These are phyloP conservation scores for Rhynchonycteris naso DNA, from an alignment of 2,797 vertebrate species.

Conservation along the genomic window DNA sequence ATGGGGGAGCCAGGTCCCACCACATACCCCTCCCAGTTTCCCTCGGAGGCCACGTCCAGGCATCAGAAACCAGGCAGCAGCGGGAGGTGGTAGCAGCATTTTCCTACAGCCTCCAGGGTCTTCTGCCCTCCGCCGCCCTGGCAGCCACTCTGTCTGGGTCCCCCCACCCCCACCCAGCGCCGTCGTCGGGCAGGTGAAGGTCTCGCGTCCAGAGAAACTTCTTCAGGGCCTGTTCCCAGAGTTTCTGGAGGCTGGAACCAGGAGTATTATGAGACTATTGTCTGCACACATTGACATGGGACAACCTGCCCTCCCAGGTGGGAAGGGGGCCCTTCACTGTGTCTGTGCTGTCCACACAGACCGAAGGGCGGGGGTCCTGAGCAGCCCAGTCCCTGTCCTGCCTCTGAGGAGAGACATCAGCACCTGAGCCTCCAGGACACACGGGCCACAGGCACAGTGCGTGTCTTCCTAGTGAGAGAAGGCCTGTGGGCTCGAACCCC, in stretches of 20 bases:
- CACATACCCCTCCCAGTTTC: not conserved
- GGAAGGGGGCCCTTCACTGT: not conserved
- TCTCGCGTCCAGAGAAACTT: not conserved
- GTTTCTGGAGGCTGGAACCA: not conserved
- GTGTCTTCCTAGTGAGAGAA: accelerated
- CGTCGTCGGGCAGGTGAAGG: too few relatives aligned
- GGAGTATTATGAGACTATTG: accelerated
- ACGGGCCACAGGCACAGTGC: accelerated
- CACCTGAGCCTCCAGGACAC: not conserved
- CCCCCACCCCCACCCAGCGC: accelerated
- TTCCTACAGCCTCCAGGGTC: not conserved
- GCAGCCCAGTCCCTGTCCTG: too few relatives aligned
- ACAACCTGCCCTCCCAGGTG: not conserved
- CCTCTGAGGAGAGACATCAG: not conserved
- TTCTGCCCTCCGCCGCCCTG: not conserved
- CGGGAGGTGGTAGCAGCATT: accelerated
- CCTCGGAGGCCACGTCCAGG: accelerated
- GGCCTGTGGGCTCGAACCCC: too few relatives aligned
- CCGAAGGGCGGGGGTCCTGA: accelerated
- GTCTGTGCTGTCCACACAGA: too few relatives aligned
- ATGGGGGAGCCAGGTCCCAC: not conserved
- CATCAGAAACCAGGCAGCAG: accelerated
- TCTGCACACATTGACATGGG: accelerated
- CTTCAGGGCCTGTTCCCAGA: too few relatives aligned
- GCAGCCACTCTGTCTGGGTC: not conserved